phyloP scores from a whole-genome alignment of 2,888 invertebrate species.

The Bedellia somnulentella region DNA sequence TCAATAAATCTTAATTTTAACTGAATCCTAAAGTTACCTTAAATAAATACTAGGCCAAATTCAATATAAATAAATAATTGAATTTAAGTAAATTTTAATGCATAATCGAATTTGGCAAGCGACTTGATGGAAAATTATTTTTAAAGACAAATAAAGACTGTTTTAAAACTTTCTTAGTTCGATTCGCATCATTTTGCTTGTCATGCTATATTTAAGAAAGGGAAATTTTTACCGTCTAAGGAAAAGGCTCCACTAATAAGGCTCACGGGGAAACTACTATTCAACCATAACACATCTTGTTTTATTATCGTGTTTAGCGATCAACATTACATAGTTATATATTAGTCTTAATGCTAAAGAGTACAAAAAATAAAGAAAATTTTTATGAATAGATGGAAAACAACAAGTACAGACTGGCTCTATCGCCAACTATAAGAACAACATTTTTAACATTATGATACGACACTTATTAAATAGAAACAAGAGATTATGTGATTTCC shows the following conservation, averaged over 20 bases:
- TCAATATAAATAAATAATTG: no score
- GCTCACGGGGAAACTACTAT: conserved; percentile 56
- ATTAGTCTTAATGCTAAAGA: conserved; percentile 58
- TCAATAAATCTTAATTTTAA: conserved; percentile 36
- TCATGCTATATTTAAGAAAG: conserved; percentile 2
- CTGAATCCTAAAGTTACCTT: conserved; percentile 39
- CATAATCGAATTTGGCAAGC: no score
- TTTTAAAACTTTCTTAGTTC: no score
- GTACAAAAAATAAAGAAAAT: conserved; percentile 63
- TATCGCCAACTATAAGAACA: conserved; percentile 57
- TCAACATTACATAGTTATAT: conserved; percentile 61
- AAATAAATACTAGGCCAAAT: conserved; percentile 48
- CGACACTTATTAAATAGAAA: conserved; percentile 39
- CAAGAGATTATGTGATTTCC: no score
- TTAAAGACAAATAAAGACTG: no score
- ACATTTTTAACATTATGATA: conserved; percentile 55
- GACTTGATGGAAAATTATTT: no score
- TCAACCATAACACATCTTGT: conserved; percentile 40
- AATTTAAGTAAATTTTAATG: no score
- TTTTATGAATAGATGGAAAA: conserved; percentile 60
- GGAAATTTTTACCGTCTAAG: conserved; percentile 39
- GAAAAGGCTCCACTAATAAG: conserved; percentile 55
- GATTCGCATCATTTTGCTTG: no score
- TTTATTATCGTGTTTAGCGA: conserved; percentile 57
- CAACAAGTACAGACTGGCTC: conserved; percentile 56